Conservation (phyloP, 2,797 vertebrate genomes). For the Pseudopleuronectes americanus region DNA sequence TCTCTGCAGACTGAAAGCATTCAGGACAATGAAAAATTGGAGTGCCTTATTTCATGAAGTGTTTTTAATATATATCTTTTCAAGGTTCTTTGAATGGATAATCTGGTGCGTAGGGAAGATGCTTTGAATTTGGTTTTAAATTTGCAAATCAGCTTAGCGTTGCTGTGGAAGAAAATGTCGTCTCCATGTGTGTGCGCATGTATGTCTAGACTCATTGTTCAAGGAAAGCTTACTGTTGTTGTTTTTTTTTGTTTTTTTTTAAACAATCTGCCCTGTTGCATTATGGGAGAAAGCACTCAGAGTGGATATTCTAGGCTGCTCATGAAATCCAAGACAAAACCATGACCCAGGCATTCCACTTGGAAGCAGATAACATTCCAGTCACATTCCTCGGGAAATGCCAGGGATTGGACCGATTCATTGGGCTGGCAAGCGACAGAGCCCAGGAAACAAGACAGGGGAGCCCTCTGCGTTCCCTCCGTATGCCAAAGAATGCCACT, state of each 20-base stretch:
- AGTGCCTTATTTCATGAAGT: conserved; percentile 74
- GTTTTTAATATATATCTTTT: conserved; percentile 65
- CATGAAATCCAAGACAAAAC: conserved; percentile 58
- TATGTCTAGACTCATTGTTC: conserved; percentile 63
- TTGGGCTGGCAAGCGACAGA: conserved; percentile 50
- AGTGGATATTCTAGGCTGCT: conserved; percentile 48
- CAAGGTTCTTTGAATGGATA: conserved; percentile 59
- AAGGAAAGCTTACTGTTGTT: conserved; percentile 45
- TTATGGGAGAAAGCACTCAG: conserved; percentile 61
- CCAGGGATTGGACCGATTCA: conserved; percentile 58
- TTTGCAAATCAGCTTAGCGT: conserved; percentile 63
- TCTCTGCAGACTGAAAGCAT: conserved; percentile 67
- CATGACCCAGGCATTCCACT: conserved; percentile 64
- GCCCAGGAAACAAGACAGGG: conserved; percentile 58
- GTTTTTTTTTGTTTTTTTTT: conserved; percentile 13
- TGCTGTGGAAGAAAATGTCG: conserved; percentile 52
- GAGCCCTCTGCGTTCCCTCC: conserved; percentile 56
- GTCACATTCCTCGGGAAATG: conserved; percentile 66
- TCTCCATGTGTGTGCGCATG: conserved; percentile 12
- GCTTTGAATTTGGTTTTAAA: conserved; percentile 66
- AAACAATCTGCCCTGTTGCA: conserved; percentile 52
- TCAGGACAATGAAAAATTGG: conserved; percentile 63
- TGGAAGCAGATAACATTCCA: conserved; percentile 71
- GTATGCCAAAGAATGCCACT: conserved; percentile 77
- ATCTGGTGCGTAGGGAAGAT: conserved; percentile 56